phyloP scores from a whole-genome alignment of 1,140 invertebrate species.

The Protaetia brevitarsis region DNA sequence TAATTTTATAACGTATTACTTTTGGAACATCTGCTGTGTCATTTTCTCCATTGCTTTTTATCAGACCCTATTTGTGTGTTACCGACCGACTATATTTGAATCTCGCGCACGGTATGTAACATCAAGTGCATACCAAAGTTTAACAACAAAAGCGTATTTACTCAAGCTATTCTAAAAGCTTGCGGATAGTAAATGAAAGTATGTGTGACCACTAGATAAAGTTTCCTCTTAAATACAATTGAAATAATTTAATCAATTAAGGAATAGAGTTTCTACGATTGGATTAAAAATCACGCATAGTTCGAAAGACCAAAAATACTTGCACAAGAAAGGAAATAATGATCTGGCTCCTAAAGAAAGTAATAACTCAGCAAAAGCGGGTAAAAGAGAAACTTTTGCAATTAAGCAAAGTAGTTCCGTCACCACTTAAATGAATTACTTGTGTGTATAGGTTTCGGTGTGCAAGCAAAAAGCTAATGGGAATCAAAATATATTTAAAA shows the following conservation, averaged over 20 bases:
- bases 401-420: conserved; percentile 18
- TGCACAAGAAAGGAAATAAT: neutral
- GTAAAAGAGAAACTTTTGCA: neutral
- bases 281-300: conserved; percentile 14
- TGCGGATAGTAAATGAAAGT: too few relatives aligned
- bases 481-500: conserved; percentile 7
- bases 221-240: neutral
- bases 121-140: too few relatives aligned
- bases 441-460: conserved; percentile 9
- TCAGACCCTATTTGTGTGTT: too few relatives aligned
- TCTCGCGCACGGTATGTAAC: too few relatives aligned
- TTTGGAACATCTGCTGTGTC: too few relatives aligned
- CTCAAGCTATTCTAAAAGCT: too few relatives aligned
- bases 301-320: conserved; percentile 12
- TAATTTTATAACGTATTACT: too few relatives aligned
- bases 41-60: too few relatives aligned
- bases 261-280: neutral
- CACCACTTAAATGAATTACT: conserved; percentile 15
- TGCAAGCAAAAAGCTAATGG: conserved; percentile 4
- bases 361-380: conserved; percentile 10
- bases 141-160: too few relatives aligned
- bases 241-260: conserved; percentile 12
- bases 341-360: neutral
- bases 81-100: too few relatives aligned
- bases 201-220: too few relatives aligned